Base-by-base conservation (phyloP, 2,113 vertebrate genomes). In the Melanerpes aurifrons region DNA sequence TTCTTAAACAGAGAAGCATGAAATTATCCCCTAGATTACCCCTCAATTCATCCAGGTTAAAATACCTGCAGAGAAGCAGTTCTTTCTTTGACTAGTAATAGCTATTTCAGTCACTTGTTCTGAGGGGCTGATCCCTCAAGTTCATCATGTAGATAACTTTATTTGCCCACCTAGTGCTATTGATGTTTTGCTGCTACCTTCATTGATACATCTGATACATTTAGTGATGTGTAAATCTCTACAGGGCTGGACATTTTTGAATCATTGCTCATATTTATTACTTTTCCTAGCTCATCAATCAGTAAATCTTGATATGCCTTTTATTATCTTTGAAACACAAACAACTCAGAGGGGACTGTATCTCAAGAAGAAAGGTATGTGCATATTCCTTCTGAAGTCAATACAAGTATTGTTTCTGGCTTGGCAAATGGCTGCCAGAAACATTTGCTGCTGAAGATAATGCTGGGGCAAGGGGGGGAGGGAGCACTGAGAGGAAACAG, bases 251-350 rank as follows among this genome's bases (percentile, higher is more conserved):
- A 80, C 48, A 78, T 68, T 48, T 86, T 29, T 72, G n/a, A 77
- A 78, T 62, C 35, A 0, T 72, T 71, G 9, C 45, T 75, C 32
- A 6, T 28, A 77, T 74, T 81, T 86, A 54, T 69, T 53, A 67
- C 32, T 79, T 87, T 58, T 87, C 77, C 58, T 82, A 53, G 4
- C 47, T 73, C 59, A 79, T 81, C 35, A 62, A 58, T 81, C 66
- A 76, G 35, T 86, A 84, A 86, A 86, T 68, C 54, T 84, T 88
- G n/a, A 28, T 77, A 47, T 32, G 22, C 22, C 22, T 58, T 88
- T 75, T 78, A 35, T 69, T 93, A 62, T 89, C 90, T 92, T 72
- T 37, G 45, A 93, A 96, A 78, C 37, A 67, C 29, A 84, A 74
- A 86, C 57, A 85, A n/a, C 59, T 84, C 62, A 76, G 56, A 58